Evolutionary conservation across 2,797 vertebrate species (phyloP).

Genomic region (Buceros bicornis): DNA sequence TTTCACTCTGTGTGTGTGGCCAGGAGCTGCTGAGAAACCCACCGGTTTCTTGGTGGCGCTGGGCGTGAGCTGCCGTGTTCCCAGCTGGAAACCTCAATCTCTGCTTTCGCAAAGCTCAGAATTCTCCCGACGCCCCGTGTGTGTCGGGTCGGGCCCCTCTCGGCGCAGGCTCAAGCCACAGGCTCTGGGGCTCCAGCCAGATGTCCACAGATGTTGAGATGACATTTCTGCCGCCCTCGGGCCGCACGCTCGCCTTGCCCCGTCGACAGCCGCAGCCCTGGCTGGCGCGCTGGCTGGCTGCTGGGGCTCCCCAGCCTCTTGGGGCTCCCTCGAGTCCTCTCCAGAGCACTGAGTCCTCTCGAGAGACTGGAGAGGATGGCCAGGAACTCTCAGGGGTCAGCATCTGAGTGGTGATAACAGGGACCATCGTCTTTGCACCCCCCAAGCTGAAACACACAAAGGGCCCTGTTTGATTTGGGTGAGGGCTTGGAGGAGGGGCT

Average conservation of each 20-base stretch:
- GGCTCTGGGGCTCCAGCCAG: not conserved
- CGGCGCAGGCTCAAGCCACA: not conserved
- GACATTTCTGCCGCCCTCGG: not conserved
- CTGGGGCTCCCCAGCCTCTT: not conserved
- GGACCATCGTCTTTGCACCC: rapidly evolving
- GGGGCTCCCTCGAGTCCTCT: too few species aligned
- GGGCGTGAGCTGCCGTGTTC: not conserved
- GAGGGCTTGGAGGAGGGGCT: not conserved
- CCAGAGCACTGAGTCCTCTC: not conserved
- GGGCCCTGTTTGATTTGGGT: not conserved
- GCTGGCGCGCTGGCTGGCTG: rapidly evolving
- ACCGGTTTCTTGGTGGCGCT: not conserved
- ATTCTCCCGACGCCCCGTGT: not conserved
- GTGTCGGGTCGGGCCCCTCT: rapidly evolving
- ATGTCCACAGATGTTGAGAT: not conserved
- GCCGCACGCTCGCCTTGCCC: rapidly evolving
- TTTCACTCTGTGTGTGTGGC: constrained; percentile 12
- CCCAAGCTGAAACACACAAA: not conserved
- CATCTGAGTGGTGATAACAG: not conserved
- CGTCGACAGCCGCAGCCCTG: rapidly evolving
- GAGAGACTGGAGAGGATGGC: rapidly evolving
- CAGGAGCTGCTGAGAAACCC: not conserved
- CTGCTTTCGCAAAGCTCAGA: rapidly evolving
- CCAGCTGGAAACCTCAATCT: not conserved
- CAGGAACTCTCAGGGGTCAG: rapidly evolving